phyloP scores from a whole-genome alignment of 2,113 vertebrate genomes.

The Macrotus californicus region DNA sequence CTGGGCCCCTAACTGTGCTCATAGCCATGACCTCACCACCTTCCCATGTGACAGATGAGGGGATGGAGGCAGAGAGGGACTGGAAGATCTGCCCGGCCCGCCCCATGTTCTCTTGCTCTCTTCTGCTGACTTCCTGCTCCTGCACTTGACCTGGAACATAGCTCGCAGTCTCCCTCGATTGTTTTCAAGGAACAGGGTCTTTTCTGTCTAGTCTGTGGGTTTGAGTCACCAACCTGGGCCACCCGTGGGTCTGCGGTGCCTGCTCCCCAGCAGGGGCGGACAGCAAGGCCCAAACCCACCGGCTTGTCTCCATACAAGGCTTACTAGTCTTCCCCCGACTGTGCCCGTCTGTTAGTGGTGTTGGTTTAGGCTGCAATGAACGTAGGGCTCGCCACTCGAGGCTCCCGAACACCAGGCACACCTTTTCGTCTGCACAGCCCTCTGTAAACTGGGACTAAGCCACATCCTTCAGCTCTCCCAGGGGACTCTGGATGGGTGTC shows the following conservation, averaged over 20 bases:
- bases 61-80: not conserved
- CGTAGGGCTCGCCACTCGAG: not conserved
- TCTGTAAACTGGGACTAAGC: not conserved
- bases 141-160: not conserved
- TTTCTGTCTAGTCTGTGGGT: not conserved
- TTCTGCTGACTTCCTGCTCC: not conserved
- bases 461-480: not conserved
- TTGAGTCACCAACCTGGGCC: not conserved
- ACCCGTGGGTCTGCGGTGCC: not conserved
- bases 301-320: not conserved
- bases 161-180: not conserved
- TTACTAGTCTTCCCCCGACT: not conserved
- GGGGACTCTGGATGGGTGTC: not conserved
- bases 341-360: not conserved
- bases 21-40: not conserved
- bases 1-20: not conserved
- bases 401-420: not conserved
- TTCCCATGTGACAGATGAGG: not conserved
- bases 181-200: not conserved
- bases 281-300: not conserved
- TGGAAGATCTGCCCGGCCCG: not conserved
- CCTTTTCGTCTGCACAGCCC: not conserved
- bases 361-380: not conserved
- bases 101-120: not conserved
- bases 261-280: not conserved